A percentile compares a stretch with the other conserved stretches of the same genome.
Evolutionary conservation across 2,888 invertebrate genomes (phyloP).

Genomic region (Rambutsinella grinnellia): DNA sequence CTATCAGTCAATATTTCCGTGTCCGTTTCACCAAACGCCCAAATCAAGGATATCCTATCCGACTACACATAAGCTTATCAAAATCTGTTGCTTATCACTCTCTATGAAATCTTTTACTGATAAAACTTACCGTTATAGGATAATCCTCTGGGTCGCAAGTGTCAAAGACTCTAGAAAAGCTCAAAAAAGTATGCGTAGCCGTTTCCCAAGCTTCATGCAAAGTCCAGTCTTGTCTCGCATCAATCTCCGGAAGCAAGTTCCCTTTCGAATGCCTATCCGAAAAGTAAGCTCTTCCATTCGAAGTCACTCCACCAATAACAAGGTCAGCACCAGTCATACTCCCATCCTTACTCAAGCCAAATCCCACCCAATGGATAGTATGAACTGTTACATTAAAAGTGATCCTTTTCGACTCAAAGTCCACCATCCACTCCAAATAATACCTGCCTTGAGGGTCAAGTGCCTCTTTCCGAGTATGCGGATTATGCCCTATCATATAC

Average conservation of each 20-base stretch:
- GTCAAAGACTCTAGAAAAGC: constrained; percentile 34
- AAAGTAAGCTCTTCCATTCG: constrained; percentile 24
- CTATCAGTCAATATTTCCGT: too few species aligned
- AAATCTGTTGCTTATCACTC: background rate
- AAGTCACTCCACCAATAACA: constrained; percentile 32
- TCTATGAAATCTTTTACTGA: background rate
- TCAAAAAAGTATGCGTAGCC: constrained; percentile 28
- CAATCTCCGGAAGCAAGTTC: constrained; percentile 11
- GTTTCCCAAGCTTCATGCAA: constrained; percentile 28
- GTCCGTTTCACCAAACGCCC: constrained; percentile 30
- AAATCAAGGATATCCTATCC: constrained; percentile 20
- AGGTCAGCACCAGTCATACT: constrained; percentile 22
- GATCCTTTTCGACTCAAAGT: background rate
- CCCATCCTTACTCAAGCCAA: constrained; percentile 25
- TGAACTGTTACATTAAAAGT: constrained; percentile 36
- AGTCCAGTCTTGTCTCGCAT: constrained; percentile 33
- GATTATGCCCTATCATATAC: constrained; percentile 34
- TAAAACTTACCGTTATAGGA: constrained; percentile 25
- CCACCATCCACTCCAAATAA: constrained; percentile 30
- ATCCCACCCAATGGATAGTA: constrained; percentile 30
- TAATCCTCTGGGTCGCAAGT: constrained; percentile 41
- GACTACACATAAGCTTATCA: background rate
- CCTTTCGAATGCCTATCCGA: constrained; percentile 11
- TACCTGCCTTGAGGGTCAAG: constrained; percentile 26
- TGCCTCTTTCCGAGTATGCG: constrained; percentile 17